Base-by-base conservation (phyloP, 2,888 invertebrate genomes). In the Gari tellinella region DNA sequence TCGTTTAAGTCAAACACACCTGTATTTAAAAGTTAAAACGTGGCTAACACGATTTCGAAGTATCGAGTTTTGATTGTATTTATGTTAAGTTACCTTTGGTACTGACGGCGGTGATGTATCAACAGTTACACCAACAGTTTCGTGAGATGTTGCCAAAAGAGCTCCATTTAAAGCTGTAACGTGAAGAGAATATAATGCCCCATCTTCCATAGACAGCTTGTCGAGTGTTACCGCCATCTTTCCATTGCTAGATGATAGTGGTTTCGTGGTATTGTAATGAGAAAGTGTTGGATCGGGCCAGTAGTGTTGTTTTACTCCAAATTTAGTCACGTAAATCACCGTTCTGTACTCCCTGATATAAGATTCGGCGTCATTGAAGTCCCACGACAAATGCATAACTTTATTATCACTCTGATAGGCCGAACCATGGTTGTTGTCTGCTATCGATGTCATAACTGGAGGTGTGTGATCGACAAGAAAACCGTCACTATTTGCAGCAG, bases 401-500 rank as follows among this genome's bases (percentile, higher is more conserved):
- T 66, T 41, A 21, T 73, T 67, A 21, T 80, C 65, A 1, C 43
- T 62, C 51, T 85, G 86, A 41, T 70, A 83, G 0, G 51, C 21
- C 0, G 23, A 14, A 2, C 72, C 72, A 21, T 43, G 48, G 7
- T 65, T 40, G n/a, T 69, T 65, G 25, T 78, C 80, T n/a, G 72
- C 31, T 31, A 72, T 61, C 15, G 53, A 72, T 14, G 38, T 53
- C 52, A 76, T 45, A 10, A 72, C 51, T 2, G 87, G 87, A n/a
- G 85, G 77, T 14, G 86, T 85, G n/a, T 80, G 77, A 52, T 87
- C 87, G 41, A 87, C 78, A 7, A 67, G 15, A 53, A 82, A 82
- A 0, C 86, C 86, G 67, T 84, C 61, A 17, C 82, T 81, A 1
- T 66, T 38, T 8, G 72, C 67, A 1, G 62, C 26, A 12, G 53